phyloP scores from a whole-genome alignment of 2,888 invertebrate genomes.

The Cabera pusaria region DNA sequence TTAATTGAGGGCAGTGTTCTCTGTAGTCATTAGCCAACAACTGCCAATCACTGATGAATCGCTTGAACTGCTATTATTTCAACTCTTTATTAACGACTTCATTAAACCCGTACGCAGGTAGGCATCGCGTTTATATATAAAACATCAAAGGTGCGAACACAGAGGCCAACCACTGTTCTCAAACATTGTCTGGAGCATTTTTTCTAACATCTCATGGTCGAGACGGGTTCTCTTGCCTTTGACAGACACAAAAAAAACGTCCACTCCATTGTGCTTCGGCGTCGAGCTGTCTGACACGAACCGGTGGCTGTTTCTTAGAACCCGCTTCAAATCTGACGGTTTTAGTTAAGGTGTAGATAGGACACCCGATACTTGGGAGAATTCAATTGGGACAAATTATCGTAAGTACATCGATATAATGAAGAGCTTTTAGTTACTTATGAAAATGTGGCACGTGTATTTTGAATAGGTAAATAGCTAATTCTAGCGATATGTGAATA shows the following conservation, averaged over 20 bases:
- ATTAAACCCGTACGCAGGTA: constrained; percentile 54
- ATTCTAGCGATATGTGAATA: background rate
- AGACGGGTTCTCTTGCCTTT: constrained; percentile 61
- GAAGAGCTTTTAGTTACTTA: constrained; percentile 1
- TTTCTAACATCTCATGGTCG: constrained; percentile 60
- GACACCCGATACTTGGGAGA: constrained; percentile 13
- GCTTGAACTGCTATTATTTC: constrained; percentile 40
- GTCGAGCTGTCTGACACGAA: constrained; percentile 75
- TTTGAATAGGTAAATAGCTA: background rate
- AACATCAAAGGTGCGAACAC: constrained; percentile 62
- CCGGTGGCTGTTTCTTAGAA: constrained; percentile 72
- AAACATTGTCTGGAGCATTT: constrained; percentile 61
- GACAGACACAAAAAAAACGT: constrained; percentile 62
- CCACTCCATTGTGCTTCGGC: constrained; percentile 70
- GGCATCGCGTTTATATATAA: constrained; percentile 53
- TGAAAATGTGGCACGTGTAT: background rate
- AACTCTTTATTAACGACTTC: constrained; percentile 54
- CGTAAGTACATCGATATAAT: too few relatives aligned
- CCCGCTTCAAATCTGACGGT: constrained; percentile 40
- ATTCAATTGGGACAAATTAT: constrained; percentile 13
- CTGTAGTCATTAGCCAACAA: constrained; percentile 6
- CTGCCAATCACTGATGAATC: background rate
- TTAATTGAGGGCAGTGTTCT: too few relatives aligned
- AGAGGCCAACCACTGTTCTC: constrained; percentile 55
- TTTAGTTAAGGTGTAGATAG: constrained; percentile 33